Percentiles rank a stretch among this genome's conserved stretches.
phyloP scores from a whole-genome alignment of 1,140 invertebrate species.

The Formica selysi region DNA sequence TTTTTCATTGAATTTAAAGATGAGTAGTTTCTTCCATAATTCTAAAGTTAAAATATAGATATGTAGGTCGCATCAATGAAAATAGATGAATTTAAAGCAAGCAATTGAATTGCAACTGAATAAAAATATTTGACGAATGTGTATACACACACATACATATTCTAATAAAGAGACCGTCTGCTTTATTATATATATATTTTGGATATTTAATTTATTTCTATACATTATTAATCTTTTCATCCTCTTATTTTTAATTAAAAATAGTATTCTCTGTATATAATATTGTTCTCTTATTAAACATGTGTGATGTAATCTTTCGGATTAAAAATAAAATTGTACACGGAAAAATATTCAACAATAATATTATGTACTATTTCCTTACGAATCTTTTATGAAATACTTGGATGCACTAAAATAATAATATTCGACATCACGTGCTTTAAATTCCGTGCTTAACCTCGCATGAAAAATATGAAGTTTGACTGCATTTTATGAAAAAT shows the following conservation, averaged over 20 bases:
- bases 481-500: background rate
- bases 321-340: constrained; percentile 3
- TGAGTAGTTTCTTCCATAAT: constrained; percentile 47
- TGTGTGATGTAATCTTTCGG: background rate
- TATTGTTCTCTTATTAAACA: background rate
- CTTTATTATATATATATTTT: constrained; percentile 2
- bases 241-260: background rate
- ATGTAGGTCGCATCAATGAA: constrained; percentile 51
- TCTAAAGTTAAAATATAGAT: constrained; percentile 11
- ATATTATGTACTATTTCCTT: background rate
- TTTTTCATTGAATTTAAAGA: constrained; percentile 56
- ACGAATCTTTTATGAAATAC: constrained; percentile 29
- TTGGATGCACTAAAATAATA: background rate
- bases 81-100: constrained; percentile 52
- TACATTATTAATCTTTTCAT: background rate
- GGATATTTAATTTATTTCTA: background rate
- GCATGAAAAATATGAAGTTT: background rate
- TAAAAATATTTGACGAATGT: constrained; percentile 8
- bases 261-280: background rate
- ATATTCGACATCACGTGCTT: background rate
- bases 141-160: background rate
- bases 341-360: background rate
- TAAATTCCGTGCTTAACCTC: background rate
- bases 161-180: background rate
- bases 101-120: constrained; percentile 39